phyloP scores from a whole-genome alignment of 2,797 vertebrate genomes.

The Microcaecilia unicolor region DNA sequence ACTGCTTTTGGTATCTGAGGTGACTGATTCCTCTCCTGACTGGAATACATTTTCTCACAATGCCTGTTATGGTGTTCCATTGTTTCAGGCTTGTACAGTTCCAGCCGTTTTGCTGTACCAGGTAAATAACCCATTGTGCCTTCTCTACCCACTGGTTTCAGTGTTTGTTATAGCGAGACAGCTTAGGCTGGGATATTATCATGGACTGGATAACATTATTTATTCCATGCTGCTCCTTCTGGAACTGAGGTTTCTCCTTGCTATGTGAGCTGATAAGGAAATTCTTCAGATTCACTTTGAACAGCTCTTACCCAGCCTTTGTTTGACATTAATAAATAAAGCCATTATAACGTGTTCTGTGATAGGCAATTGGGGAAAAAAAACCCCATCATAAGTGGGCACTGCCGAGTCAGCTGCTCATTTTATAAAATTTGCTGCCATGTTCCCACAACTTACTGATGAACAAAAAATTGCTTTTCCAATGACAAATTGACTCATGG shows the following conservation, averaged over 20 bases:
- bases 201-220: conserved; percentile 10
- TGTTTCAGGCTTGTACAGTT: too few relatives aligned
- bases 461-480: too few relatives aligned
- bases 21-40: too few relatives aligned
- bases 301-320: background rate
- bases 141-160: background rate
- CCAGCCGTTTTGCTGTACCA: too few relatives aligned
- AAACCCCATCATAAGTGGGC: too few relatives aligned
- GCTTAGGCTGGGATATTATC: conserved; percentile 11
- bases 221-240: conserved; percentile 9
- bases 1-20: too few relatives aligned
- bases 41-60: too few relatives aligned
- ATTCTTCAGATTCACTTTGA: conserved; percentile 6
- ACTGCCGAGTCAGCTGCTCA: too few relatives aligned
- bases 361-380: background rate
- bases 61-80: too few relatives aligned
- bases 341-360: background rate
- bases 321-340: background rate
- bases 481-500: too few relatives aligned
- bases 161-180: conserved; percentile 17
- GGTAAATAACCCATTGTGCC: background rate
- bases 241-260: conserved; percentile 6
- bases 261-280: background rate
- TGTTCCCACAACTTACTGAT: too few relatives aligned
- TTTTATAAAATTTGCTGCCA: too few relatives aligned